Evolutionary conservation across 2,888 invertebrate genomes (phyloP), one percentile per base, ranked within the genome.

Genomic region (Melieria omissa): DNA sequence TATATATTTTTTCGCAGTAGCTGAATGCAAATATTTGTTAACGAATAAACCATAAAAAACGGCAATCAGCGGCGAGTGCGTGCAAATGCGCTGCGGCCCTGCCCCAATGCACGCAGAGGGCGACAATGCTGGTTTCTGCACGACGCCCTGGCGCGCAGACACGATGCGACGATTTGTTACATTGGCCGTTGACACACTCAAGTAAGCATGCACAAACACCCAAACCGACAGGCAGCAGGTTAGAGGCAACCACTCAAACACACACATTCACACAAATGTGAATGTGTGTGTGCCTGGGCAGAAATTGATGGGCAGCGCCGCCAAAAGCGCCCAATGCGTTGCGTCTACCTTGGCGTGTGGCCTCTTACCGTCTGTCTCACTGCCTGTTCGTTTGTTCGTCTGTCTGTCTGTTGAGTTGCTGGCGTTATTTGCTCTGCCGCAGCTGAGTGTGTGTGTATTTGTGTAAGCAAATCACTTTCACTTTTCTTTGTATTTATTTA

Each of bases 311-410:
- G 16, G 46, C 58, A 16, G 16, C 16, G 1, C 2, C 16, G 16
- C 49, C 47, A n/a, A 66, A 66, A 58, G 42, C 55, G 42, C 14
- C 14, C 47, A n/a, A 41, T 47, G 58, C 14, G 14, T 29, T 57
- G 29, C 14, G 60, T 58, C 57, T 66, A 47, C 60, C 47, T 55
- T 66, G 47, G 10, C 42, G 58, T 49, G 47, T 57, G 57, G 66
- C 47, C 58, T 58, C 14, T 58, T 66, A 57, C 47, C 66, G 58
- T 58, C 66, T 58, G 66, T 66, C 66, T 47, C 47, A 57, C 57
- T 16, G 58, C 66, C 47, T 47, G 47, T 66, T 49, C 58, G 49
- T 57, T 47, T 57, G 46, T 8, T 7, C 44, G 55, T 14, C 8
- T 55, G 14, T 14, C 16, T 29, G 14, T 55, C 8, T 7, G 29